These are phyloP conservation scores for Olivierus martensii DNA, from an alignment of 1,140 invertebrate genomes.

Conservation along the genomic window DNA sequence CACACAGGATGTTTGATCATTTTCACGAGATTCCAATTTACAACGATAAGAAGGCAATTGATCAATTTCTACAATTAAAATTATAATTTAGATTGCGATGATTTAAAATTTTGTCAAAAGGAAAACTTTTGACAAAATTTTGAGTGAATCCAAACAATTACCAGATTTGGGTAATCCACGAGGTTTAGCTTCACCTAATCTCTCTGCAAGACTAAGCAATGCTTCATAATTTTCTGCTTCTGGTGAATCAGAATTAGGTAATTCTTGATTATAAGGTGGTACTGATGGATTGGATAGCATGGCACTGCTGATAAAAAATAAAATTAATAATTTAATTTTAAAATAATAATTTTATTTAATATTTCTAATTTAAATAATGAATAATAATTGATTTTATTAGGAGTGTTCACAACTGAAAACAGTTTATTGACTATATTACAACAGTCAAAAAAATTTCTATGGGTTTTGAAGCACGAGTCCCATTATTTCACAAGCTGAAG, in stretches of 20 bases:
- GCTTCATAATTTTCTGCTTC: constrained; percentile 19
- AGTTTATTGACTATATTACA: too few species aligned
- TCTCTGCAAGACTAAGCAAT: constrained; percentile 28
- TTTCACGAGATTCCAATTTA: background rate
- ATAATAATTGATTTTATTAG: too few species aligned
- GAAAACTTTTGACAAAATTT: constrained; percentile 9
- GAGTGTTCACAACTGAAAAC: too few species aligned
- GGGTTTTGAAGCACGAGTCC: too few species aligned
- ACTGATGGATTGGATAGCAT: too few species aligned
- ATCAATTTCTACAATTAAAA: constrained; percentile 24
- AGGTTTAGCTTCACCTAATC: constrained; percentile 30
- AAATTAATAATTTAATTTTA: too few species aligned
- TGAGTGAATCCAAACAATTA: background rate
- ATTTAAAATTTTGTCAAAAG: constrained; percentile 1
- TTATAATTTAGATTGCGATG: constrained; percentile 18
- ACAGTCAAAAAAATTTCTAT: too few species aligned
- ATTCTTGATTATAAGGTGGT: too few species aligned
- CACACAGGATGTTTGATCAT: background rate
- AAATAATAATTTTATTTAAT: too few species aligned
- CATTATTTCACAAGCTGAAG: too few species aligned
- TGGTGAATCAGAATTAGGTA: background rate
- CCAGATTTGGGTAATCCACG: constrained; percentile 28
- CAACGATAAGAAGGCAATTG: background rate
- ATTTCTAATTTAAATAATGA: too few species aligned
- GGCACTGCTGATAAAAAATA: too few species aligned